Percentiles rank a stretch among this genome's conserved stretches.
Conservation (phyloP, 2,113 vertebrate species). For the Ophthalmolycus amberensis region DNA sequence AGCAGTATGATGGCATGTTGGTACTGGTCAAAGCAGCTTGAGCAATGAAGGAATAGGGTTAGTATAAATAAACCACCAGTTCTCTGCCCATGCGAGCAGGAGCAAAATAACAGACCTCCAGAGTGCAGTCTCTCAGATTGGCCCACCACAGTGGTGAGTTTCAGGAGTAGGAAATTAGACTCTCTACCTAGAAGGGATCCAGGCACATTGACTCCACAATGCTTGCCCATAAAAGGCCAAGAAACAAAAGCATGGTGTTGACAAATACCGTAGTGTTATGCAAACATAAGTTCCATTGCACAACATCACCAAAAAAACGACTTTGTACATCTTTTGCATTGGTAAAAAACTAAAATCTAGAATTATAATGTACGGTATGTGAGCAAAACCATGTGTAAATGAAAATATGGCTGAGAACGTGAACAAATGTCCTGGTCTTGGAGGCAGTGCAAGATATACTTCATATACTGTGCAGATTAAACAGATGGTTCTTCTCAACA, state of each 20-base stretch:
- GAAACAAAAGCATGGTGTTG: neutral
- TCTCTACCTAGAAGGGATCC: neutral
- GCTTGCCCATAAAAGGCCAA: neutral
- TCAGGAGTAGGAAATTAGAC: neutral
- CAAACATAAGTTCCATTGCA: neutral
- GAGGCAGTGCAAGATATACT: neutral
- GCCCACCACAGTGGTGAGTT: neutral
- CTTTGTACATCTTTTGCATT: neutral
- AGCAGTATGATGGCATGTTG: neutral
- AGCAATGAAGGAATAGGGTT: neutral
- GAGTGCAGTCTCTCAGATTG: neutral
- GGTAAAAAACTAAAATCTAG: neutral
- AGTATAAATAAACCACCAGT: neutral
- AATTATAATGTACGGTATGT: neutral
- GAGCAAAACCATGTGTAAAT: neutral
- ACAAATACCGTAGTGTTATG: neutral
- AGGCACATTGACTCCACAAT: neutral
- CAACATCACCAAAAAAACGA: too few relatives aligned
- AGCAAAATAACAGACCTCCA: neutral
- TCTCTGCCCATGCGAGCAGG: neutral
- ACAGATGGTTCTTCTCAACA: conserved; percentile 8
- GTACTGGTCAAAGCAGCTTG: neutral
- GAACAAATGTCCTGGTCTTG: neutral
- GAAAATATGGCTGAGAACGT: neutral
- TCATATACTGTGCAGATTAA: neutral